Conservation (phyloP, 1,140 invertebrate species). For the Octopus sinensis region DNA sequence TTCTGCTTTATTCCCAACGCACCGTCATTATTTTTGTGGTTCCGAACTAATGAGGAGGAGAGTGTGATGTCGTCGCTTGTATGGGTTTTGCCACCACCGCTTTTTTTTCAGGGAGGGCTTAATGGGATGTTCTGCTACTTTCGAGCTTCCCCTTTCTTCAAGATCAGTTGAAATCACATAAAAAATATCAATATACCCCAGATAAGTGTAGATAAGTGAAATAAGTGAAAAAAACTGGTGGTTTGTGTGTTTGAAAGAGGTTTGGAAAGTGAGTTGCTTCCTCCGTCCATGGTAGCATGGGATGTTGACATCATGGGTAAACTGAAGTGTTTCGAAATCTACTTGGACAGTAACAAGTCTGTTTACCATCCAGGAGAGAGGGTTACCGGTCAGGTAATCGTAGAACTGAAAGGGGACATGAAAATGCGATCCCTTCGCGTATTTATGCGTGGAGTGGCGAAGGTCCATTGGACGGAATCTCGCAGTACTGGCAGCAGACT, state of each 20-base stretch:
- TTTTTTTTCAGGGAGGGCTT: not conserved
- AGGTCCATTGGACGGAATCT: constrained; percentile 62
- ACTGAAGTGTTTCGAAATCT: constrained; percentile 59
- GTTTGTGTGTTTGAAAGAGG: constrained; percentile 15
- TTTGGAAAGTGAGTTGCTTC: constrained; percentile 12
- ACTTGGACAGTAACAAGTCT: constrained; percentile 55
- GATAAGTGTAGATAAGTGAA: not conserved
- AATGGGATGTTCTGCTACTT: not conserved
- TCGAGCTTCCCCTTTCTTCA: not conserved
- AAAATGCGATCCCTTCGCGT: constrained; percentile 59
- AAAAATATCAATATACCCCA: constrained; percentile 18
- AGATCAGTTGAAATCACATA: no score
- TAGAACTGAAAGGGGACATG: constrained; percentile 60
- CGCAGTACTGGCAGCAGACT: constrained; percentile 58
- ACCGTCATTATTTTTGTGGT: not conserved
- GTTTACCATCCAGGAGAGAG: constrained; percentile 60
- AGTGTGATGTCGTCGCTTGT: not conserved
- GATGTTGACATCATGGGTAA: constrained; percentile 55
- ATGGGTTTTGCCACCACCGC: not conserved
- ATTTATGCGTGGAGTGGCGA: constrained; percentile 59
- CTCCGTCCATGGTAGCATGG: not conserved
- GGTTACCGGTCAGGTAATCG: constrained; percentile 57
- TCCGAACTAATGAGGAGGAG: not conserved
- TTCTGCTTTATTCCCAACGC: not conserved
- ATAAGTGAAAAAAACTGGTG: not conserved